Conservation (phyloP, 2,888 invertebrate genomes). For the Timema podura region DNA sequence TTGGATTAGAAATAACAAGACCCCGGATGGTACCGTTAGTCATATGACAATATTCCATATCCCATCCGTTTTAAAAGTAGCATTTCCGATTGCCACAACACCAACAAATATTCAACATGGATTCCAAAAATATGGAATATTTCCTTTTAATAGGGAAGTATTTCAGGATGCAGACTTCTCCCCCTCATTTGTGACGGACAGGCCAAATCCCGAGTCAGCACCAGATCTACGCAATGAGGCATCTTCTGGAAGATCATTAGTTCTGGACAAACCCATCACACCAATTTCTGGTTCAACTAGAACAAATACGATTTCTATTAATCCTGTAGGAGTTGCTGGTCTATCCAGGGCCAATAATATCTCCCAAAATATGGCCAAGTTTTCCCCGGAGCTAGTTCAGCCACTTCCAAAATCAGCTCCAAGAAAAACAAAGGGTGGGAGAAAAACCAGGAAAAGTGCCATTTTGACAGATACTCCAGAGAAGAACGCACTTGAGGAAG, state of each 20-base stretch:
- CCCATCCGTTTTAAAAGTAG: slow-evolving; percentile 3
- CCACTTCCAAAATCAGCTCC: slow-evolving; percentile 3
- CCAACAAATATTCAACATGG: slow-evolving; percentile 11
- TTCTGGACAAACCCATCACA: too few relatives aligned
- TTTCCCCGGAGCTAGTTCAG: not conserved
- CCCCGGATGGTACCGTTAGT: not conserved
- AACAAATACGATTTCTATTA: too few relatives aligned
- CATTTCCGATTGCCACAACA: slow-evolving; percentile 9
- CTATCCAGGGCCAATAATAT: too few relatives aligned
- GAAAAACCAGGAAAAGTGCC: slow-evolving; percentile 7
- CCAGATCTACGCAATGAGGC: not conserved
- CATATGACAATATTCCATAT: not conserved
- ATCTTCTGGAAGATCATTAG: not conserved
- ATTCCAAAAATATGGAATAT: slow-evolving; percentile 3
- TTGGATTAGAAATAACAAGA: not conserved
- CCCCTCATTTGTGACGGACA: not conserved
- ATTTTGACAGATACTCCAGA: slow-evolving; percentile 8
- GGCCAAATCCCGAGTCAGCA: not conserved
- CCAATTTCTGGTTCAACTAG: too few relatives aligned
- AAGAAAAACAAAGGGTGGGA: not conserved
- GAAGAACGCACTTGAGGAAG: not conserved
- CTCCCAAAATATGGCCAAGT: too few relatives aligned
- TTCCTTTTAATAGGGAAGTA: not conserved
- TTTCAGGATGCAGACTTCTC: not conserved
- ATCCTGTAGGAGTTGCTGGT: too few relatives aligned